A percentile compares a stretch with the other conserved stretches of the same genome.
Conservation (phyloP, 2,888 invertebrate species). For the Orchesellides sinensis region DNA sequence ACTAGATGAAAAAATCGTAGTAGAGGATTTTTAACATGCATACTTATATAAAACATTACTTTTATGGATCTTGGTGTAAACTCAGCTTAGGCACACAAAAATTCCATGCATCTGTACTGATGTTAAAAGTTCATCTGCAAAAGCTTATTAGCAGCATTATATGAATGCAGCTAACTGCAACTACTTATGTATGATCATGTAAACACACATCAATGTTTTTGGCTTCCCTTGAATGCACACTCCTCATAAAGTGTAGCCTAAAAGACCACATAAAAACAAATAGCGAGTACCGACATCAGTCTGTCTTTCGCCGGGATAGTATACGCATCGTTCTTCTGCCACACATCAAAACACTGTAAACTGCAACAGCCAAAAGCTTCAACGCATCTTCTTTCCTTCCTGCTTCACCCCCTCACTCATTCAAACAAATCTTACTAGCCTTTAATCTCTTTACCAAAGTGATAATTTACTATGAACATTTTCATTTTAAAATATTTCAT, state of each 20-base stretch:
- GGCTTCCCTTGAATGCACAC: constrained; percentile 60
- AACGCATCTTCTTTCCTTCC: constrained; percentile 55
- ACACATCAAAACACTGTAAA: too few relatives aligned
- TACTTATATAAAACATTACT: neutral
- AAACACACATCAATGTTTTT: constrained; percentile 52
- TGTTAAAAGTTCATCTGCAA: too few relatives aligned
- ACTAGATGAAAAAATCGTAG: constrained; percentile 31
- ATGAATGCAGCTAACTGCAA: constrained; percentile 43
- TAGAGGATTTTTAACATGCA: constrained; percentile 40
- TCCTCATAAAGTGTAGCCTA: constrained; percentile 42
- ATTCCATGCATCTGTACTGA: neutral
- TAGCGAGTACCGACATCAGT: constrained; percentile 63
- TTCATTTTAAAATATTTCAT: too few relatives aligned
- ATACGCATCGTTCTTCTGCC: constrained; percentile 33
- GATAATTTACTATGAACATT: too few relatives aligned
- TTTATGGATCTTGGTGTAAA: neutral
- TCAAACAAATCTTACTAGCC: constrained; percentile 14
- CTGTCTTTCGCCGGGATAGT: constrained; percentile 67
- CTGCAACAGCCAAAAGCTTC: constrained; percentile 46
- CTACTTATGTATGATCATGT: constrained; percentile 58
- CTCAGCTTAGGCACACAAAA: neutral
- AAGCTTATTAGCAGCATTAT: constrained; percentile 34
- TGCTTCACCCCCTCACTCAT: constrained; percentile 43
- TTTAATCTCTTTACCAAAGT: neutral
- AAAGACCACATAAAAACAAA: constrained; percentile 64